These are phyloP conservation scores for Crocodylus rhombifer DNA, from an alignment of 2,797 vertebrate genomes.

Conservation along the genomic window DNA sequence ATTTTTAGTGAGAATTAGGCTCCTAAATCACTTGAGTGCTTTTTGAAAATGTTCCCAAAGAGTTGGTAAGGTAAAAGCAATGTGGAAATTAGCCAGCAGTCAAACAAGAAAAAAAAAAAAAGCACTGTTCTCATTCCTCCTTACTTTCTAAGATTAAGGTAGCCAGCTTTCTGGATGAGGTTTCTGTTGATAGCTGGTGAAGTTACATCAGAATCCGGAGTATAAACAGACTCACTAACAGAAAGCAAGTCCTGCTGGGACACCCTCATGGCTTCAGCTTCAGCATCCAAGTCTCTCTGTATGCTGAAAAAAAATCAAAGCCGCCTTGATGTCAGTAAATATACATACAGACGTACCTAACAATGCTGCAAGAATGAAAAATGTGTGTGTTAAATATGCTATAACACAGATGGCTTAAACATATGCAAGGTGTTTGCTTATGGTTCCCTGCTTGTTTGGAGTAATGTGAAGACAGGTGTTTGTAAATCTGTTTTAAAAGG, in stretches of 20 bases:
- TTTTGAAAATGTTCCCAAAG: neutral
- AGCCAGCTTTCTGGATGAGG: slow-evolving; percentile 96
- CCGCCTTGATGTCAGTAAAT: neutral
- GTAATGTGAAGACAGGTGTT: neutral
- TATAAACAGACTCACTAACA: slow-evolving; percentile 91
- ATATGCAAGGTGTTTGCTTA: neutral
- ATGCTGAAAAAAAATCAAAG: slow-evolving; percentile 81
- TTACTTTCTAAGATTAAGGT: slow-evolving; percentile 98
- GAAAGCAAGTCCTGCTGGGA: slow-evolving; percentile 93
- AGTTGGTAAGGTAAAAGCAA: neutral
- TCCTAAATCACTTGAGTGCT: neutral
- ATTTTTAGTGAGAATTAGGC: neutral
- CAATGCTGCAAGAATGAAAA: slow-evolving; percentile 9
- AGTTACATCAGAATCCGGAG: slow-evolving; percentile 88
- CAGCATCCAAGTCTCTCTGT: slow-evolving; percentile 90
- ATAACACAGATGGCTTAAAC: neutral
- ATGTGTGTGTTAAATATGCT: neutral
- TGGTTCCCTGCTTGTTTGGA: neutral
- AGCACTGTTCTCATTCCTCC: neutral
- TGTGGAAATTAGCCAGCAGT: neutral
- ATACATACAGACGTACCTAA: neutral
- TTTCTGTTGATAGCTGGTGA: slow-evolving; percentile 90
- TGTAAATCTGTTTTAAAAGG: neutral
- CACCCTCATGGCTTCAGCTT: slow-evolving; percentile 91
- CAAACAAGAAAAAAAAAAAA: neutral